phyloP scores from a whole-genome alignment of 2,888 invertebrate species.

The Apantesis nais region DNA sequence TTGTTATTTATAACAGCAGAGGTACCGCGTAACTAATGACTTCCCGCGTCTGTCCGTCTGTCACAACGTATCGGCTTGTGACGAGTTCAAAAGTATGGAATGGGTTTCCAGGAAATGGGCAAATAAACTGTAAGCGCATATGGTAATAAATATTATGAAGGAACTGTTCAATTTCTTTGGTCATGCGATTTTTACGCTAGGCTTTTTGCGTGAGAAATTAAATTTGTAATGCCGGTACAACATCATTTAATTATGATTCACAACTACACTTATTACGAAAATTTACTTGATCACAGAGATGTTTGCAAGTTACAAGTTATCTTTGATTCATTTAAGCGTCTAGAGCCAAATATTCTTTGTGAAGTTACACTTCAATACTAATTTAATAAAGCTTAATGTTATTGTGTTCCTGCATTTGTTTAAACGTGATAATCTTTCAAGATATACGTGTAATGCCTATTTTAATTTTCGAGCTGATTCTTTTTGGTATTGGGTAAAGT shows the following conservation, averaged over 20 bases:
- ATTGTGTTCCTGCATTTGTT: no score
- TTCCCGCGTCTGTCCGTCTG: constrained; percentile 70
- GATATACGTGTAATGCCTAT: no score
- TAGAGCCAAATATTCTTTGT: no score
- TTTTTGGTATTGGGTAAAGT: no score
- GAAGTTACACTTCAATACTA: neutral
- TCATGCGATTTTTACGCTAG: neutral
- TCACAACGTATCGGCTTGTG: constrained; percentile 57
- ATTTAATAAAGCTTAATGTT: neutral
- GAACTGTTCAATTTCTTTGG: neutral
- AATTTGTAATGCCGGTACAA: no score
- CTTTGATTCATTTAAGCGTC: no score
- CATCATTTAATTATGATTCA: no score
- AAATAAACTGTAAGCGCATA: neutral
- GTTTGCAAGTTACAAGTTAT: neutral
- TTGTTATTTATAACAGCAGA: constrained; percentile 57
- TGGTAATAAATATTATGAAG: neutral
- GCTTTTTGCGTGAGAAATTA: no score
- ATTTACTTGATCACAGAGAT: no score
- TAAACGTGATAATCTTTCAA: no score
- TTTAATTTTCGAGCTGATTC: no score
- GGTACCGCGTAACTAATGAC: constrained; percentile 67
- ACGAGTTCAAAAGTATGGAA: constrained; percentile 45
- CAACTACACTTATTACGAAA: no score
- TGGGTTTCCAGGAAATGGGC: constrained; percentile 23